Evolutionary conservation across 2,888 invertebrate genomes (phyloP).

Genomic region (Ormia ochracea): DNA sequence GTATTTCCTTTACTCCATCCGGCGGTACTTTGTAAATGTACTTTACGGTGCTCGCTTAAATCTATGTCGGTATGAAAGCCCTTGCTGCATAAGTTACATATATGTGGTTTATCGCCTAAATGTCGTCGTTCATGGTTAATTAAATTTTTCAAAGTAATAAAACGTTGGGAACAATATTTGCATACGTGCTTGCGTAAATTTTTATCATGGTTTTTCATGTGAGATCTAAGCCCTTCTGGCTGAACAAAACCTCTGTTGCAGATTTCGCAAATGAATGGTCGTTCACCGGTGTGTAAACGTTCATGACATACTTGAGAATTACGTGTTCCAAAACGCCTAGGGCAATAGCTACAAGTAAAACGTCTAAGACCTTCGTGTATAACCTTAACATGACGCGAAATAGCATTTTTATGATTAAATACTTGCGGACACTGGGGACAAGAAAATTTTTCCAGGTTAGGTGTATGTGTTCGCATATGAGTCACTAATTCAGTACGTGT

Average conservation of each 20-base stretch:
- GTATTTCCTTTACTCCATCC: background rate
- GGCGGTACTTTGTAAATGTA: background rate
- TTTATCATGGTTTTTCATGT: conserved; percentile 68
- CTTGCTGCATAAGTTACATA: conserved; percentile 66
- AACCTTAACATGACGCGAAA: conserved; percentile 68
- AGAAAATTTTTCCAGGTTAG: conserved; percentile 71
- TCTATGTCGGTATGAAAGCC: conserved; percentile 63
- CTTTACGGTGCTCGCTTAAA: conserved; percentile 52
- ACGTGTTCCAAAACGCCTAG: conserved; percentile 71
- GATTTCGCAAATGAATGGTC: conserved; percentile 63
- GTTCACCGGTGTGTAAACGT: conserved; percentile 68
- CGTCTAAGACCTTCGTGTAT: conserved; percentile 73
- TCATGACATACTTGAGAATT: conserved; percentile 71
- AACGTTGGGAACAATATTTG: conserved; percentile 65
- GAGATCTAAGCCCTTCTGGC: conserved; percentile 65
- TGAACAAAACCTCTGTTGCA: conserved; percentile 65
- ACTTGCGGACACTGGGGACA: conserved; percentile 72
- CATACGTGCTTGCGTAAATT: conserved; percentile 65
- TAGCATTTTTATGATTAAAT: conserved; percentile 73
- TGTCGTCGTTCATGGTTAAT: conserved; percentile 68
- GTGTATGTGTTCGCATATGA: conserved; percentile 72
- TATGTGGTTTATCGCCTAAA: conserved; percentile 66
- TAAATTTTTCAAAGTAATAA: conserved; percentile 67
- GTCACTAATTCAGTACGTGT: conserved; percentile 71
- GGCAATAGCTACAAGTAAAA: conserved; percentile 69